Base-by-base conservation (phyloP, 2,113 vertebrate species). In the Semnornis frantzii region DNA sequence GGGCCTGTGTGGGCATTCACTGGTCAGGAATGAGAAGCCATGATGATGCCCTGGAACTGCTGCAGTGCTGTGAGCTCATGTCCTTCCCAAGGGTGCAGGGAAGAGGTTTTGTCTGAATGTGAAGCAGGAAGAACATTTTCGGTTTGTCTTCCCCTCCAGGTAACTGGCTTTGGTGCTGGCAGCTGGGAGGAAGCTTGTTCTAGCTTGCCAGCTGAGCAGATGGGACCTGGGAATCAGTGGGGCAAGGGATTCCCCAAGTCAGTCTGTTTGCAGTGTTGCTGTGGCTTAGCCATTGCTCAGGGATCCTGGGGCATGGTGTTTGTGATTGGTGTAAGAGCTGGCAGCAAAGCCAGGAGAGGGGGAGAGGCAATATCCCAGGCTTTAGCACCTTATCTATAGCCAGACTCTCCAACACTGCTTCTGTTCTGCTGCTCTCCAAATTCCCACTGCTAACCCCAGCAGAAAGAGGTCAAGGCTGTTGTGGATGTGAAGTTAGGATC, bases 181-280 rank as follows among this genome's bases (percentile, higher is more conserved):
- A 83, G 55, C 6, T 66, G 52, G 50, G 48, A 75, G 46, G 37
- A 65, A 77, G 71, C 93, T 80, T 95, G 95, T 95, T 89, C 48
- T 90, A 85, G 77, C 94, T 96, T 92, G 87, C 79, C 72, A 81
- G 52, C 65, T 10, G 73, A 87, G 63, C 81, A 71, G 74, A 37
- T 64, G 60, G 34, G 50, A 80, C 34, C 46, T 13, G 73, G 73
- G 74, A 87, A 66, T 24, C 10, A 23, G 50, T 37, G 79, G 46
- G 63, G 33, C 30, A 19, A 12, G 42, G 27, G 58, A 60, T 11
- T 30, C 55, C 64, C 55, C 62, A 42, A 3, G 12, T 37, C 46
- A 4, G 9, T 8, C 33, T 34, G 10, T 7, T 87, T 62, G 23
- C 16, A 12, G 11, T 82, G 77, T 63, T 2, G 2, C 5, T 6